These are phyloP conservation scores for Trididemnum miniatum DNA, from an alignment of 23 tunicate species.

Conservation along the genomic window DNA sequence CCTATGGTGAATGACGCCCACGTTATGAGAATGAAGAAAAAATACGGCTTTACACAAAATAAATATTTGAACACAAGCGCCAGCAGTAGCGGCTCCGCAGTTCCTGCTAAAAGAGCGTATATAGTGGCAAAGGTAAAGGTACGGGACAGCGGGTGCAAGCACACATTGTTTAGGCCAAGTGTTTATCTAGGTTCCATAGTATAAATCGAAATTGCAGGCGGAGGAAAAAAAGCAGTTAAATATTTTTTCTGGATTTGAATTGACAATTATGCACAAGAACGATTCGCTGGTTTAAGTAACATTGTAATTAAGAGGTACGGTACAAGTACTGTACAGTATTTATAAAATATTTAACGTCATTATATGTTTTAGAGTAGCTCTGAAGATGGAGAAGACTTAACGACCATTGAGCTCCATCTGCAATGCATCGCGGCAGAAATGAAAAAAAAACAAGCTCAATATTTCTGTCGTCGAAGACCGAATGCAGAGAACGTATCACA, in stretches of 20 bases:
- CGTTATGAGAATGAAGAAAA: background rate
- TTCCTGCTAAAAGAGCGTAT: background rate
- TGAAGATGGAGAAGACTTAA: background rate
- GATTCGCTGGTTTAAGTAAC: background rate
- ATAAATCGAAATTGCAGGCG: background rate
- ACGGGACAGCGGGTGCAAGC: too few relatives aligned
- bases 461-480: background rate
- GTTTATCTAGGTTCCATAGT: background rate
- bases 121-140: too few relatives aligned
- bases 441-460: background rate
- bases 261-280: background rate
- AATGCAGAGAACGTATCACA: background rate
- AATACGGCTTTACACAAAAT: background rate
- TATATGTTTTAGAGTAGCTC: background rate
- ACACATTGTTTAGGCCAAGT: too few relatives aligned
- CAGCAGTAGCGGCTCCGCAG: background rate
- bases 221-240: background rate
- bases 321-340: too few relatives aligned
- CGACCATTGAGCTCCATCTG: background rate
- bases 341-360: too few relatives aligned
- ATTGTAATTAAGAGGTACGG: background rate
- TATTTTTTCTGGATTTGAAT: background rate
- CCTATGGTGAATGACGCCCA: background rate
- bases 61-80: background rate
- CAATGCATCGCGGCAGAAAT: background rate